phyloP scores from a whole-genome alignment of 2,797 vertebrate species.

The Chelon labrosus region DNA sequence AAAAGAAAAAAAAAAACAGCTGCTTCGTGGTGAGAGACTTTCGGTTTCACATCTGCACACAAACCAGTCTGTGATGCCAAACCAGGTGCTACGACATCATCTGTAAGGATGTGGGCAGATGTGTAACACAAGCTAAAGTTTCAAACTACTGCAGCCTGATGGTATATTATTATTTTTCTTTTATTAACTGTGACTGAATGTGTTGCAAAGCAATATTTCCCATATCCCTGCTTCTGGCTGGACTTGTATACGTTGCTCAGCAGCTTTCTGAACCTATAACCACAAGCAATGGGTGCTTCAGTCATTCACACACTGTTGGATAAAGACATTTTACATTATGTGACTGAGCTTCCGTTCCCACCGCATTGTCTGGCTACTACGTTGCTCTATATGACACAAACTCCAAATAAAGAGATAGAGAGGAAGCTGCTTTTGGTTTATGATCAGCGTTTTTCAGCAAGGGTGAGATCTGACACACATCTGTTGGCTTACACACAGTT shows the following conservation, averaged over 20 bases:
- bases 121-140: neutral
- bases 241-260: conserved; percentile 58
- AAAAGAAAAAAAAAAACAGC: neutral
- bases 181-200: conserved; percentile 68
- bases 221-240: conserved; percentile 53
- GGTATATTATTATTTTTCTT: conserved; percentile 35
- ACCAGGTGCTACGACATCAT: conserved; percentile 20
- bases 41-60: conserved; percentile 13
- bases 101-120: neutral
- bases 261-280: conserved; percentile 58
- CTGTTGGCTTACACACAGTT: conserved; percentile 1
- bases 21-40: conserved; percentile 20
- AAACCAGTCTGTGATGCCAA: conserved; percentile 13
- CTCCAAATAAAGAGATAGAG: conserved; percentile 11
- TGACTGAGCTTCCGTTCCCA: conserved; percentile 37
- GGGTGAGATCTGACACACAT: conserved; percentile 8
- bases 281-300: conserved; percentile 31
- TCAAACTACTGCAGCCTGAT: conserved; percentile 6
- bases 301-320: conserved; percentile 29
- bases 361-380: conserved; percentile 35
- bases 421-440: conserved; percentile 13
- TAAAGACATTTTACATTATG: conserved; percentile 23
- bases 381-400: conserved; percentile 36
- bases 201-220: conserved; percentile 61
- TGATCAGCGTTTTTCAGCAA: conserved; percentile 9